These are phyloP conservation scores for Balearica regulorum DNA, from an alignment of 2,797 vertebrate genomes.

Conservation along the genomic window DNA sequence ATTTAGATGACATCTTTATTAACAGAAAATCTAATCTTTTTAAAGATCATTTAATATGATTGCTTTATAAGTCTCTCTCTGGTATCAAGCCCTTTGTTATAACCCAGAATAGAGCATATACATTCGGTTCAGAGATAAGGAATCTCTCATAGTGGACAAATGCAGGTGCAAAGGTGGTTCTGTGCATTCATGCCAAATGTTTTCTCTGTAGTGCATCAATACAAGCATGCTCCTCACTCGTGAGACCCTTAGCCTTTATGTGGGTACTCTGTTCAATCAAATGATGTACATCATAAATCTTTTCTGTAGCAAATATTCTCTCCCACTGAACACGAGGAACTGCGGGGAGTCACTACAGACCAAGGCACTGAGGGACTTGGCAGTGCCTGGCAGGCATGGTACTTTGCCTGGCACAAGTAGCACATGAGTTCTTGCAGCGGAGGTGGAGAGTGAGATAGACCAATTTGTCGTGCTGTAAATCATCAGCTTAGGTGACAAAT, in stretches of 20 bases:
- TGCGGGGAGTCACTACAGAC: not conserved
- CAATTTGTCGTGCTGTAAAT: not conserved
- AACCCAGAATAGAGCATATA: not conserved
- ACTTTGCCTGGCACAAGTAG: not conserved
- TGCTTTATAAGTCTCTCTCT: not conserved
- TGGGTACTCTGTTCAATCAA: not conserved
- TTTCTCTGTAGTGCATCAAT: not conserved
- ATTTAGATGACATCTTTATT: not conserved
- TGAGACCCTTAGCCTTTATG: not conserved
- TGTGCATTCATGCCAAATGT: not conserved
- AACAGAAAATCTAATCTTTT: not conserved
- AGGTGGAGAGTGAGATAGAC: not conserved
- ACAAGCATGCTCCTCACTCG: not conserved
- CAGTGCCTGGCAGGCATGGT: not conserved
- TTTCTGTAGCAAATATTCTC: not conserved
- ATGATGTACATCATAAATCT: not conserved
- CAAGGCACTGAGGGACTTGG: not conserved
- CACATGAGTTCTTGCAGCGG: not conserved
- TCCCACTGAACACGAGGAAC: not conserved
- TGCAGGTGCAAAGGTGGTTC: not conserved
- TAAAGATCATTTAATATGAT: not conserved
- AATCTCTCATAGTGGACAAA: not conserved
- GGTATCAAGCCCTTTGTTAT: not conserved
- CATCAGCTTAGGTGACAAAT: not conserved
- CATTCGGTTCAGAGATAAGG: not conserved